These are phyloP conservation scores for Capreolus pygargus DNA, from an alignment of 2,113 vertebrate genomes.

Conservation along the genomic window DNA sequence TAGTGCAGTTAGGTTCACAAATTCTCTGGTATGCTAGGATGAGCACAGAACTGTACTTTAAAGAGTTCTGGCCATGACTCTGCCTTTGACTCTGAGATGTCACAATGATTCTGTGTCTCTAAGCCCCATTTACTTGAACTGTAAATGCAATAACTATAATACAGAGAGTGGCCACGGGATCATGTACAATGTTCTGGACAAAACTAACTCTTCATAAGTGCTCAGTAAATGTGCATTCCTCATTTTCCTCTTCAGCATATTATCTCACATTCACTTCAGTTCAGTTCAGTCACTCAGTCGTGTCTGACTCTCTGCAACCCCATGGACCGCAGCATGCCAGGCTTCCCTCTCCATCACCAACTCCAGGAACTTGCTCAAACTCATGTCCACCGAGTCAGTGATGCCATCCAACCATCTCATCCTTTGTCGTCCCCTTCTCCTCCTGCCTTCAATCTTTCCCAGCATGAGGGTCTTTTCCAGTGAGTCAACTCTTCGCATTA, in stretches of 20 bases:
- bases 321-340: not conserved
- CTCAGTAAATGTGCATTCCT: not conserved
- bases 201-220: not conserved
- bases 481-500: not conserved
- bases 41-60: not conserved
- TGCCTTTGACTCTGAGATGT: not conserved
- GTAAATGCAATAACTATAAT: not conserved
- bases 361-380: not conserved
- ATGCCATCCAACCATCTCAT: not conserved
- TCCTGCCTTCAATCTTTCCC: not conserved
- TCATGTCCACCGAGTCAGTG: not conserved
- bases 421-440: not conserved
- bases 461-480: not conserved
- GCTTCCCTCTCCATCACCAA: not conserved
- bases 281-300: not conserved
- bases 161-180: not conserved
- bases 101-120: not conserved
- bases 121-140: not conserved
- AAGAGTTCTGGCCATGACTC: not conserved
- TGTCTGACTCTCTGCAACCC: not conserved
- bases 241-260: not conserved
- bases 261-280: not conserved
- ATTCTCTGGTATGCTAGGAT: not conserved
- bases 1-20: not conserved
- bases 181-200: not conserved